These are phyloP conservation scores for Heliconius himera DNA, from an alignment of 1,140 invertebrate genomes.

Conservation along the genomic window DNA sequence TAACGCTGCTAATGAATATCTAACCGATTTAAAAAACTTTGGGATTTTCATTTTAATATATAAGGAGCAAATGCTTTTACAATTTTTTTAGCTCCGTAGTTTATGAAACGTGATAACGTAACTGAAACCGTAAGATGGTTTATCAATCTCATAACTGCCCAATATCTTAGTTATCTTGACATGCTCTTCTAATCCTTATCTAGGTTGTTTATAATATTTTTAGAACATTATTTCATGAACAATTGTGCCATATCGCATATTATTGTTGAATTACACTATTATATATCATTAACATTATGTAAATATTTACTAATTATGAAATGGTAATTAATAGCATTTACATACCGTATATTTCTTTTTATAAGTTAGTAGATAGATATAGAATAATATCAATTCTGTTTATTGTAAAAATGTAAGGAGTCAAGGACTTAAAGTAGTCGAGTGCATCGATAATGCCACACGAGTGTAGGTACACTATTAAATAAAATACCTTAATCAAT, in stretches of 20 bases:
- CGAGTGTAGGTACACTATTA: too few species aligned
- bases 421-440: too few species aligned
- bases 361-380: too few species aligned
- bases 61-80: constrained; percentile 9
- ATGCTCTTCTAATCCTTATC: constrained; percentile 61
- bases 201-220: constrained; percentile 34
- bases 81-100: constrained; percentile 10
- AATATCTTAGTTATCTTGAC: constrained; percentile 75
- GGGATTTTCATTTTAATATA: constrained; percentile 54
- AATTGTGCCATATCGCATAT: neutral
- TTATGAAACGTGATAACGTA: constrained; percentile 45
- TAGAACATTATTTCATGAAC: neutral
- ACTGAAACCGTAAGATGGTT: constrained; percentile 57
- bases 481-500: too few species aligned
- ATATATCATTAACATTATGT: too few species aligned
- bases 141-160: constrained; percentile 58
- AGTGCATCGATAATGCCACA: too few species aligned
- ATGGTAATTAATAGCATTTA: too few species aligned
- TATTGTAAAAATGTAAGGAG: too few species aligned
- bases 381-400: too few species aligned
- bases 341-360: too few species aligned
- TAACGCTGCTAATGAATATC: constrained; percentile 59
- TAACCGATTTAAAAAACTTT: constrained; percentile 68
- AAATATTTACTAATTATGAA: too few species aligned
- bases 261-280: neutral